phyloP scores from a whole-genome alignment of 2,797 vertebrate genomes.

The Falco peregrinus region DNA sequence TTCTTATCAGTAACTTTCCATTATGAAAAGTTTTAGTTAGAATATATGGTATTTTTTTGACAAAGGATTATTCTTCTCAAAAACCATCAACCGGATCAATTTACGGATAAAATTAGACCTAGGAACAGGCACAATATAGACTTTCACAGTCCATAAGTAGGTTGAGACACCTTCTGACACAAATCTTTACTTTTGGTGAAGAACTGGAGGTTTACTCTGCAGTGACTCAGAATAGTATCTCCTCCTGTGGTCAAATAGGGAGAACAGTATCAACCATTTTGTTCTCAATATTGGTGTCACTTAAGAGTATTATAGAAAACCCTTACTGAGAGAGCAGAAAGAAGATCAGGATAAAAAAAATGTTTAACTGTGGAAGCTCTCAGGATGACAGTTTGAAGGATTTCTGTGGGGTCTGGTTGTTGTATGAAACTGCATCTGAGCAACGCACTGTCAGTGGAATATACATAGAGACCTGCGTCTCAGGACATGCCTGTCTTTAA shows the following conservation, averaged over 20 bases:
- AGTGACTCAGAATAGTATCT: background rate
- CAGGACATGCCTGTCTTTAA: rapidly evolving
- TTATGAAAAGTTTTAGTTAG: background rate
- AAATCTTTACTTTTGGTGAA: background rate
- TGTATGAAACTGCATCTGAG: background rate
- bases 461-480: background rate
- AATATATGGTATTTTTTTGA: background rate
- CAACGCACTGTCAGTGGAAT: background rate
- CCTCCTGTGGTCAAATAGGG: background rate
- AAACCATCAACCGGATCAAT: background rate
- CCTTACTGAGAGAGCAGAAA: background rate
- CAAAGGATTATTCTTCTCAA: background rate
- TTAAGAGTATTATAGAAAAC: background rate
- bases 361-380: background rate
- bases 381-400: background rate
- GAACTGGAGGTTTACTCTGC: background rate
- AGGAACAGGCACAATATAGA: background rate
- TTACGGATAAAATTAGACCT: background rate
- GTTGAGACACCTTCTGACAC: background rate
- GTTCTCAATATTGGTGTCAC: background rate
- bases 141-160: background rate
- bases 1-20: background rate
- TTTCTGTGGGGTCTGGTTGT: background rate
- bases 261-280: background rate
- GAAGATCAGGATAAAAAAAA: background rate